phyloP scores from a whole-genome alignment of 2,888 invertebrate genomes.

The Mesoligia furuncula region DNA sequence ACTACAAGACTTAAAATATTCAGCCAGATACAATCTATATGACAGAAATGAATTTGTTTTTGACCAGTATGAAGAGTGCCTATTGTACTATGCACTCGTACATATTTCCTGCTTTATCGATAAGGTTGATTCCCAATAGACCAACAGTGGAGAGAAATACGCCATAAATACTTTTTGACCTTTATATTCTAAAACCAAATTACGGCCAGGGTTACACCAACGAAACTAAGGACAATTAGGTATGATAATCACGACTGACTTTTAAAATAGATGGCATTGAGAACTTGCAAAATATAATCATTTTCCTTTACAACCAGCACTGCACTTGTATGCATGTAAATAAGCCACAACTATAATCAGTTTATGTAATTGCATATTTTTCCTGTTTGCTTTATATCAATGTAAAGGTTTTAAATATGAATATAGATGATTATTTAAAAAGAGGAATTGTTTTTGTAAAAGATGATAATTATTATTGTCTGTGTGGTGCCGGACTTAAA shows the following conservation, averaged over 20 bases:
- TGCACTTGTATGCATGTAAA: not conserved
- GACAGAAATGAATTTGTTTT: not conserved
- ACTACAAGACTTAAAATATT: not conserved
- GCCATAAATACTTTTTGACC: not conserved
- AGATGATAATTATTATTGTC: no score
- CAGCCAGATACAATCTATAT: not conserved
- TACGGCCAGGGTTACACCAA: not conserved
- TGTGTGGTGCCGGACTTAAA: no score
- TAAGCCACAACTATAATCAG: constrained; percentile 16
- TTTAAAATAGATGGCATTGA: constrained; percentile 34
- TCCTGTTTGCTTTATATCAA: constrained; percentile 29
- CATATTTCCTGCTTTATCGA: not conserved
- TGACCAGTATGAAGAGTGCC: not conserved
- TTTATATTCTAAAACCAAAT: not conserved
- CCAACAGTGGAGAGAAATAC: not conserved
- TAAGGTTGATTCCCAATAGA: not conserved
- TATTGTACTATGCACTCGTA: not conserved
- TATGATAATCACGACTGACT: not conserved
- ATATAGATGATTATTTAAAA: not conserved
- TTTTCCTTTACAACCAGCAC: constrained; percentile 19
- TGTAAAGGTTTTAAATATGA: not conserved
- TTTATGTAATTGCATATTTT: constrained; percentile 19
- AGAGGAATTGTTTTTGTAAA: not conserved
- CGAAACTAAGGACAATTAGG: not conserved
- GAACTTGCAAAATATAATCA: constrained; percentile 19